phyloP scores from a whole-genome alignment of 2,888 invertebrate species.

The Athripsodes cinereus region DNA sequence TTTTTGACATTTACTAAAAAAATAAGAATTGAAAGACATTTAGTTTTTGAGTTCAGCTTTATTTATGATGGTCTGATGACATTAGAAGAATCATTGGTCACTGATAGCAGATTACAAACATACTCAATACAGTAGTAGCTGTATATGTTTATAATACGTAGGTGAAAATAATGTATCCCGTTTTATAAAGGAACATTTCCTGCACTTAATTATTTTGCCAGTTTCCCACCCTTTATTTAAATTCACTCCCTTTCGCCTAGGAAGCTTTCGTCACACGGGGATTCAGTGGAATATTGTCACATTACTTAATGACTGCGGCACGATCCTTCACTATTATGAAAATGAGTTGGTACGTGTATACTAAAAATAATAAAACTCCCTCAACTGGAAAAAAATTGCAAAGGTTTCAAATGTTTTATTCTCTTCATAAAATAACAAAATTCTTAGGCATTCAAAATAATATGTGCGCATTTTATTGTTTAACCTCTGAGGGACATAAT shows the following conservation, averaged over 20 bases:
- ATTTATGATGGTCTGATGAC: too few species aligned
- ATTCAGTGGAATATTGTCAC: constrained; percentile 17
- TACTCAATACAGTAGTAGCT: too few species aligned
- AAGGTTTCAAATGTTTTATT: too few species aligned
- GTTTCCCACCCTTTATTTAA: constrained; percentile 11
- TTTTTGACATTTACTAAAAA: too few species aligned
- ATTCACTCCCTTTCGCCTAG: constrained; percentile 1
- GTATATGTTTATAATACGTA: too few species aligned
- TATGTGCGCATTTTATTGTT: neutral
- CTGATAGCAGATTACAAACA: too few species aligned
- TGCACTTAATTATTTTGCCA: constrained; percentile 24
- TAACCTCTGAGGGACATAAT: neutral
- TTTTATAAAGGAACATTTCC: neutral
- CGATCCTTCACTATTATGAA: neutral
- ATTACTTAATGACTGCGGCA: constrained; percentile 25
- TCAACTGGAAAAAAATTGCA: neutral
- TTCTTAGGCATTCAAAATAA: too few species aligned
- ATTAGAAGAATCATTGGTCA: too few species aligned
- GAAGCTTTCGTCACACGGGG: neutral
- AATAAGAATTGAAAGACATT: too few species aligned
- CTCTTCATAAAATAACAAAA: too few species aligned
- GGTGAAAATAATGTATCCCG: too few species aligned
- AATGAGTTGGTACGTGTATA: neutral
- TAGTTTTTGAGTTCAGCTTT: too few species aligned
- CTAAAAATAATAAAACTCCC: neutral